phyloP scores from a whole-genome alignment of 2,797 vertebrate genomes.

The Euphonia xanthogaster region DNA sequence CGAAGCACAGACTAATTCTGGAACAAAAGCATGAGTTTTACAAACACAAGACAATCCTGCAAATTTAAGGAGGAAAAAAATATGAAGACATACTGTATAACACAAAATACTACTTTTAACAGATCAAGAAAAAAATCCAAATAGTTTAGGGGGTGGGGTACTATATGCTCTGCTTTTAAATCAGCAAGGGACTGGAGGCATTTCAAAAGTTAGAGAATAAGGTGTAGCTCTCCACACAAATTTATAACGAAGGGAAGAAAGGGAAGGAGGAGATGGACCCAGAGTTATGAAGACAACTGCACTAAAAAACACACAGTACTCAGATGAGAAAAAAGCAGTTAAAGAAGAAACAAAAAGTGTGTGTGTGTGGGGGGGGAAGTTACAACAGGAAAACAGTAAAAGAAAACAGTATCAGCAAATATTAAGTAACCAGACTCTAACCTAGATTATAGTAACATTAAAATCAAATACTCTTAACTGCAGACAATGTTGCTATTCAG shows the following conservation, averaged over 20 bases:
- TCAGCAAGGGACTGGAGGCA: background rate
- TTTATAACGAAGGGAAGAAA: background rate
- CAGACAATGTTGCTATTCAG: background rate
- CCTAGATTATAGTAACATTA: background rate
- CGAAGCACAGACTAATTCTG: background rate
- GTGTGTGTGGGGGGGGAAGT: accelerated
- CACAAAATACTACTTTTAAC: background rate
- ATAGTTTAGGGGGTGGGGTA: accelerated
- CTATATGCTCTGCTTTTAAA: background rate
- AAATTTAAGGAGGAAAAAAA: background rate
- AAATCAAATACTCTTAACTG: background rate
- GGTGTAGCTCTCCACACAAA: background rate
- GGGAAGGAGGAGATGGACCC: background rate
- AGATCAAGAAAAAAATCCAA: background rate
- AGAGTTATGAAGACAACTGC: background rate
- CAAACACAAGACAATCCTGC: background rate
- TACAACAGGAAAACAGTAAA: background rate
- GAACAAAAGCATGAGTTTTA: background rate
- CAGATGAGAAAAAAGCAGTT: background rate
- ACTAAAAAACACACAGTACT: background rate
- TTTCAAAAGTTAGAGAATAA: background rate
- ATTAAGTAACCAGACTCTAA: background rate
- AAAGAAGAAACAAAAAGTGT: background rate
- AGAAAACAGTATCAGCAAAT: background rate
- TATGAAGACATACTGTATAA: background rate